Evolutionary conservation across 2,888 invertebrate species (phyloP).

Genomic region (Sphaerophoria taeniata): DNA sequence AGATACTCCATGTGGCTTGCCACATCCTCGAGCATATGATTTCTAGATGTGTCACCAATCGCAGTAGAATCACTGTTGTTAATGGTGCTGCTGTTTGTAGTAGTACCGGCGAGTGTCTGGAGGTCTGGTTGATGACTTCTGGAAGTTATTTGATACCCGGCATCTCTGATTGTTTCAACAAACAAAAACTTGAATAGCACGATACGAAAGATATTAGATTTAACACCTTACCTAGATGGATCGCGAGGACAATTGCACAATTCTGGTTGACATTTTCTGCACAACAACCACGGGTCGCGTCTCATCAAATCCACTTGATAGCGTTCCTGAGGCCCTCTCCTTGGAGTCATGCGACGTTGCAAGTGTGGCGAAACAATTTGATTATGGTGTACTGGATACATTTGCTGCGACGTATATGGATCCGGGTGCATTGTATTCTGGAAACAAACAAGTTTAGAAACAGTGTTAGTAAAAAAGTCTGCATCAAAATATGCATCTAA

Average conservation of each 20-base stretch:
- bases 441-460: background rate
- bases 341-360: constrained; percentile 39
- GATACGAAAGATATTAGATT: too few relatives aligned
- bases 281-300: constrained; percentile 72
- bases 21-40: constrained; percentile 45
- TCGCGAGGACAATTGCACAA: constrained; percentile 70
- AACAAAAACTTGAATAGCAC: too few relatives aligned
- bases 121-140: constrained; percentile 53
- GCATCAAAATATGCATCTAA: background rate
- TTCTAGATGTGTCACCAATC: constrained; percentile 25
- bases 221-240: constrained; percentile 21
- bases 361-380: constrained; percentile 57
- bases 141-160: constrained; percentile 57
- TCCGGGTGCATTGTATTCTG: constrained; percentile 65
- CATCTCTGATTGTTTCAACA: too few relatives aligned
- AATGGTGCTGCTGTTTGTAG: constrained; percentile 27
- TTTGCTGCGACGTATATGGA: constrained; percentile 54
- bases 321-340: constrained; percentile 64
- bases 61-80: constrained; percentile 15
- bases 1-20: constrained; percentile 53
- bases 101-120: constrained; percentile 33
- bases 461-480: constrained; percentile 22
- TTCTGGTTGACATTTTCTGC: constrained; percentile 74
- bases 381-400: constrained; percentile 63
- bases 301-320: constrained; percentile 69